A percentile compares a stretch with the other conserved stretches of the same genome.
Conservation (phyloP, 2,888 invertebrate genomes). For the Branchinecta sandiegonensis region DNA sequence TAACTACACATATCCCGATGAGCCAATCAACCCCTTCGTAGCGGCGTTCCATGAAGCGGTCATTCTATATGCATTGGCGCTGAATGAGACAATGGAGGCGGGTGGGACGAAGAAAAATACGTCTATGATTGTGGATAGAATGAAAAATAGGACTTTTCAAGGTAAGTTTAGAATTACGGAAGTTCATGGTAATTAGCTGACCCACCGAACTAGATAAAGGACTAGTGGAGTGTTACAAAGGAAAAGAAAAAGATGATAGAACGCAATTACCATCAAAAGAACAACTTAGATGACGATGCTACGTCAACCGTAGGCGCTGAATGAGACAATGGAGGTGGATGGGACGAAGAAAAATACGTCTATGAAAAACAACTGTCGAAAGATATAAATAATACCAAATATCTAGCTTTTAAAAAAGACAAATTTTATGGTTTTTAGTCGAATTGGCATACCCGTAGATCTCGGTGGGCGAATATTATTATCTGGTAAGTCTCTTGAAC, state of each 20-base stretch:
- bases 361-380: conserved; percentile 39
- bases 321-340: conserved; percentile 54
- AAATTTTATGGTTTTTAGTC: too few species aligned
- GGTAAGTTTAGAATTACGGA: conserved; percentile 40
- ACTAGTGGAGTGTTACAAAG: too few species aligned
- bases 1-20: conserved; percentile 41
- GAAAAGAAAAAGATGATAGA: too few species aligned
- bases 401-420: too few species aligned
- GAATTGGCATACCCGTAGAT: too few species aligned
- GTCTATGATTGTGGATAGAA: conserved; percentile 59
- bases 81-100: conserved; percentile 62
- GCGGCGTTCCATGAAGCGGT: conserved; percentile 95
- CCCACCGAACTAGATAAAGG: too few species aligned
- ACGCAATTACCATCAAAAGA: too few species aligned
- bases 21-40: conserved; percentile 76
- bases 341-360: conserved; percentile 57
- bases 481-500: too few species aligned
- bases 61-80: conserved; percentile 73
- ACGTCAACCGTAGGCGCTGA: conserved; percentile 53
- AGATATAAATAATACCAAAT: too few species aligned
- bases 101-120: conserved; percentile 52
- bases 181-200: background rate
- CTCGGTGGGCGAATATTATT: too few species aligned
- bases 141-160: conserved; percentile 74
- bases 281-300: too few species aligned